Base-by-base conservation (phyloP, 2,113 vertebrate genomes). In the Rhinoptilus africanus region DNA sequence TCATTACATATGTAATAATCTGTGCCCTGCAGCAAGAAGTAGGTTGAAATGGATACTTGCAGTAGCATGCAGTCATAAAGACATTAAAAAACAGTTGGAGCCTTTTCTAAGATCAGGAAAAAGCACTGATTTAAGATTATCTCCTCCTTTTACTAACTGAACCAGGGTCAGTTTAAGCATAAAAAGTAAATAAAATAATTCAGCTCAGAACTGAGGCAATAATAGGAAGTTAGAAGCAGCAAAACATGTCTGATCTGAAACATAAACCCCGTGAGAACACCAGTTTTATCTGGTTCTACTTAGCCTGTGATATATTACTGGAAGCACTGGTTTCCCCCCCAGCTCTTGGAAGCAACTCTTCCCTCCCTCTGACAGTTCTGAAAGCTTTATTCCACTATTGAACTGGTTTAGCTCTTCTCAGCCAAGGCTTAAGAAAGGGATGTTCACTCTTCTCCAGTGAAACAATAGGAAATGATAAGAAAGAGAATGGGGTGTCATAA, bases 91-190 rank as follows among this genome's bases (percentile, higher is more conserved):
- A 10, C 47, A 91, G 24, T 56, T 74, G 51, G 68, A 92, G 34
- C 35, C 74, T 91, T 93, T 93, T 84, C 66, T 91, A 57, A 88
- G 51, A 94, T 67, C 30, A 89, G 50, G 62, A 50, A 79, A 84
- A 79, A 78, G 4, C 19, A 76, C 41, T 89, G 84, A 89, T 78
- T 96, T 95, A 91, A 92, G 54, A 92, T 83, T 64, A 67, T 81
- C 47, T 87, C 32, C 32, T 54, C 67, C 30, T 71, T 87, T 84
- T 84, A 78, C 71, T 88, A 85, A 37, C 26, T 75, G 67, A 92
- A 88, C 39, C 23, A 84, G 47, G 47, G 69, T 94, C 93, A 93
- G 27, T 68, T 89, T 73, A 80, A 95, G 54, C 67, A 89, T 54
- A 91, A 92, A 89, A 78, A 32, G 9, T 34, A 95, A 85, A 91